Evolutionary conservation across 2,113 vertebrate species (phyloP).

Genomic region (Tinamus guttatus): DNA sequence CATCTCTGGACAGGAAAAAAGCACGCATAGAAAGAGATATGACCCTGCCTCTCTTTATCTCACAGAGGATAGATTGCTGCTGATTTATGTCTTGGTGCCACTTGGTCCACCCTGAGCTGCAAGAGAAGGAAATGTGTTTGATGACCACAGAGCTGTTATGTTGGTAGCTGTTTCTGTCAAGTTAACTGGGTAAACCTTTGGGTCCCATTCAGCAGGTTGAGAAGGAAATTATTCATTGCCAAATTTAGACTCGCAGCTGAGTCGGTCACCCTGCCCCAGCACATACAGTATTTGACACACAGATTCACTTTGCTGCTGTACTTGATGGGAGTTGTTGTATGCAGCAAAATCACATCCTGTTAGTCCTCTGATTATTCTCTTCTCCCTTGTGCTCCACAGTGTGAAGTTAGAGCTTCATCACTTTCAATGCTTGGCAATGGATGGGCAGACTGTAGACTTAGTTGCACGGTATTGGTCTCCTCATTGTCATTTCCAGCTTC

Average conservation of each 20-base stretch:
- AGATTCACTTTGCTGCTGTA: not conserved
- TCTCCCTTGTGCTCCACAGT: not conserved
- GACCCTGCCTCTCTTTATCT: not conserved
- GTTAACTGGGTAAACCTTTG: not conserved
- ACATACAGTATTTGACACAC: not conserved
- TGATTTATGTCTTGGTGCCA: not conserved
- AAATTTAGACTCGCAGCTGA: not conserved
- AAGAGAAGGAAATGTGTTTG: not conserved
- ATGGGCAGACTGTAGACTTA: not conserved
- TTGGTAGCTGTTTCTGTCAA: not conserved
- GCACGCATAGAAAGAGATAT: not conserved
- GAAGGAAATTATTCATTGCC: not conserved
- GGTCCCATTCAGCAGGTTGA: not conserved
- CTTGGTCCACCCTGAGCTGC: not conserved
- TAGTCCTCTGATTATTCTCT: not conserved
- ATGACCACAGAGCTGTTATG: not conserved
- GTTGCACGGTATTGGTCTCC: fast-evolving
- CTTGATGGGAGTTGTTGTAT: not conserved
- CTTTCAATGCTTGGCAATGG: fast-evolving
- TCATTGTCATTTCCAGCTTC: not conserved
- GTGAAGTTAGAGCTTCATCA: not conserved
- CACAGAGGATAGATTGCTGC: not conserved
- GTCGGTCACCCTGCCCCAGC: not conserved
- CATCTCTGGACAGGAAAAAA: not conserved
- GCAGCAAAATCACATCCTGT: not conserved